phyloP scores from a whole-genome alignment of 2,797 vertebrate species.

The Kryptopterus vitreolus region DNA sequence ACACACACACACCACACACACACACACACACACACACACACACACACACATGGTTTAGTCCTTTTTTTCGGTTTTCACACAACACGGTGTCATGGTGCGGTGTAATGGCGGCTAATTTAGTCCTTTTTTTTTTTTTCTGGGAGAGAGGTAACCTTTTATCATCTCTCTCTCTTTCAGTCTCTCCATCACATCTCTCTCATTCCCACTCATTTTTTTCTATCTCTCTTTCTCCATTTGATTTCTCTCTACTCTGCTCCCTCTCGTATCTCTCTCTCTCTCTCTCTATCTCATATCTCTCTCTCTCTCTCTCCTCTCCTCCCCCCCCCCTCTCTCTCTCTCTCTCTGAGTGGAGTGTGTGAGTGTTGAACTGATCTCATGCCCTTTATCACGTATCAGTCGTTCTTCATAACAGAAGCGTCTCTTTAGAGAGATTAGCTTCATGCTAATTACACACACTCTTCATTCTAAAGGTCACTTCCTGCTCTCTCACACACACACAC shows the following conservation, averaged over 20 bases:
- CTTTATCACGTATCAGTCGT: slow-evolving; percentile 1
- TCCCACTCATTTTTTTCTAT: too few relatives aligned
- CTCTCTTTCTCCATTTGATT: too few relatives aligned
- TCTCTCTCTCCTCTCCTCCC: slow-evolving; percentile 16
- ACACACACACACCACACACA: slow-evolving; percentile 12
- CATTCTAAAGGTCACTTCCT: slow-evolving; percentile 11
- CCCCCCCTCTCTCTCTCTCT: slow-evolving; percentile 37
- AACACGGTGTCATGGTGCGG: too few relatives aligned
- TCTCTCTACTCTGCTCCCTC: too few relatives aligned
- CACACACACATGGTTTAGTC: slow-evolving; percentile 32
- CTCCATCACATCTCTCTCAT: too few relatives aligned
- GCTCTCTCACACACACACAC: not conserved
- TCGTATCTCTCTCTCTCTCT: too few relatives aligned
- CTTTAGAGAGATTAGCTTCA: not conserved
- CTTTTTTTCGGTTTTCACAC: too few relatives aligned
- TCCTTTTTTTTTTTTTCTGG: slow-evolving; percentile 31
- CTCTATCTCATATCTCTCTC: slow-evolving; percentile 7
- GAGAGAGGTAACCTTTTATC: slow-evolving; percentile 6
- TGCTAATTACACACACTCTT: slow-evolving; percentile 7
- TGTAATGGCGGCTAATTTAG: slow-evolving; percentile 48
- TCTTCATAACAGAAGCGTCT: not conserved
- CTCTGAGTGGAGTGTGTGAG: not conserved
- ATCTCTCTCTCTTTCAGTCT: too few relatives aligned
- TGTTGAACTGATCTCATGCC: slow-evolving; percentile 10
- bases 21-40: slow-evolving; percentile 18